phyloP scores from a whole-genome alignment of 2,113 vertebrate genomes.

The Eleginops maclovinus region DNA sequence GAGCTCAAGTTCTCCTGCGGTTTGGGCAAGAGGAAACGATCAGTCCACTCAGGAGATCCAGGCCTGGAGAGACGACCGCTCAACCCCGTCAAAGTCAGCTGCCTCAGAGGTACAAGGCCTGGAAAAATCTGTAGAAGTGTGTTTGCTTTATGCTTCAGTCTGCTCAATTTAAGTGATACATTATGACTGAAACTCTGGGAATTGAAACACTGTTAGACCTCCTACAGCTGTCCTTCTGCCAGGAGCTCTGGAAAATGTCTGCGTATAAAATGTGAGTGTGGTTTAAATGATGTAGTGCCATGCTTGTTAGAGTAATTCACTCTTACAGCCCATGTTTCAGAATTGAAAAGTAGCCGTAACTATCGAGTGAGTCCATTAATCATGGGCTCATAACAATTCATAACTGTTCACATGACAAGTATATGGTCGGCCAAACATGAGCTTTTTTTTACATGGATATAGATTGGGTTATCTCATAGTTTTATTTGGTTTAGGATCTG shows the following conservation, averaged over 20 bases:
- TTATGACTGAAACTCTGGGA: not conserved
- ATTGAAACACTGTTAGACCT: not conserved
- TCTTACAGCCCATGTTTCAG: not conserved
- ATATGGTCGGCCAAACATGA: not conserved
- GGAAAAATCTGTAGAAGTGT: not conserved
- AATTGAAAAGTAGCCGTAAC: not conserved
- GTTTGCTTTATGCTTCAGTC: not conserved
- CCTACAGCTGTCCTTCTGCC: not conserved
- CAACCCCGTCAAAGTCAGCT: constrained; percentile 99
- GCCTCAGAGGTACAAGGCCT: constrained; percentile 93
- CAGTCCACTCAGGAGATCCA: constrained; percentile 96
- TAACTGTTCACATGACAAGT: not conserved
- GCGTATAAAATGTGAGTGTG: not conserved
- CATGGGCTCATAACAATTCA: not conserved
- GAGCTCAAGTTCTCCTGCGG: constrained; percentile 99
- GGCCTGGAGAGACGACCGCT: constrained; percentile 97
- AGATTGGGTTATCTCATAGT: not conserved
- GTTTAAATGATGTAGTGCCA: constrained; percentile 2
- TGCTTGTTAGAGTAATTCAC: not conserved
- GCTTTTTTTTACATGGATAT: not conserved
- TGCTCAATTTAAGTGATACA: not conserved
- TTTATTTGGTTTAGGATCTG: not conserved
- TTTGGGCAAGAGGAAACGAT: constrained; percentile 99
- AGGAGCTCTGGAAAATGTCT: constrained; percentile 3
- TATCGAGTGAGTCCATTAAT: not conserved